Base-by-base conservation (phyloP, 2,113 vertebrate species). In the Nibea coibor region DNA sequence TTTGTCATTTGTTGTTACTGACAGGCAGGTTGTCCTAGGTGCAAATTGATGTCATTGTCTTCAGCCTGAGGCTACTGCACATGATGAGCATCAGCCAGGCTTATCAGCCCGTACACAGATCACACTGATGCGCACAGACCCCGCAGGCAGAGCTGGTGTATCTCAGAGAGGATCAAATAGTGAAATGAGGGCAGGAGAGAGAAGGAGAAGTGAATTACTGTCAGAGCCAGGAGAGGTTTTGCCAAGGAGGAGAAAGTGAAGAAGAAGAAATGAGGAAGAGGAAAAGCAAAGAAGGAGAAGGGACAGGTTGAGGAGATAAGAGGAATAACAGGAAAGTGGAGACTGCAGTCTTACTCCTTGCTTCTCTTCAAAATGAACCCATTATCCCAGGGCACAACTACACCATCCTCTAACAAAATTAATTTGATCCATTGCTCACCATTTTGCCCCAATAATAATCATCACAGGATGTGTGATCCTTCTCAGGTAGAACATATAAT, bases 111-210 rank as follows among this genome's bases (percentile, higher is more conserved):
- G 7, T 87, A 72, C 85, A 86, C 89, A 91, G 87, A 92, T 92
- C 92, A 91, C 77, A 91, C 87, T 80, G 76, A 92, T 91, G 88
- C 76, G 15, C 67, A 81, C 45, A 76, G 69, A 84, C 85, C 89
- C 89, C 59, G 80, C 86, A 86, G 91, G 90, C 92, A 91, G 77
- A 83, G 81, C 89, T 80, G 88, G 51, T 89, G 53, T 90, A 88
- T 92, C 88, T 89, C 84, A 76, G 78, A 86, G 54, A 83, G 80
- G 89, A 93, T 92, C 90, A 93, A 89, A 92, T 87, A 83, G 72
- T 78, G 82, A 91, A 92, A 87, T 80, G 75, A 87, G 85, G 85
- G 69, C 84, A 85, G 67, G 57, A 88, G 87, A 70, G 71, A 82
- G 39, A 75, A 75, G 72, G 66, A 72, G 66, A 76, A 72, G 79